phyloP scores from a whole-genome alignment of 2,113 vertebrate genomes.

The Scortum barcoo region DNA sequence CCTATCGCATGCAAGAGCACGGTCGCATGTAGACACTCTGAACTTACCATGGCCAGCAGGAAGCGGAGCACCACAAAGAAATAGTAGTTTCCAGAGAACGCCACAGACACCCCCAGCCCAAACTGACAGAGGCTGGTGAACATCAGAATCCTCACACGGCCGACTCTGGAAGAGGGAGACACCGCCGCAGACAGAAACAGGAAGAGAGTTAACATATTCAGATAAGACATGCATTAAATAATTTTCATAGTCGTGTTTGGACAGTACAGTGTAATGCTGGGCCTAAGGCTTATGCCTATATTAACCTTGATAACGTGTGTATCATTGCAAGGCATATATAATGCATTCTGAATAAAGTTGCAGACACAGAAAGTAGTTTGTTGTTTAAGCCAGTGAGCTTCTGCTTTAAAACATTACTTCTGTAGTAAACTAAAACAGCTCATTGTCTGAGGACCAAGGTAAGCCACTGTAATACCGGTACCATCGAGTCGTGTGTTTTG shows the following conservation, averaged over 20 bases:
- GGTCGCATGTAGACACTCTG: not conserved
- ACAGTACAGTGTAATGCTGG: not conserved
- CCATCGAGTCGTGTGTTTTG: not conserved
- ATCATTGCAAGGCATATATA: not conserved
- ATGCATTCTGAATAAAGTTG: not conserved
- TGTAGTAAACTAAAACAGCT: not conserved
- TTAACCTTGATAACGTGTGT: not conserved
- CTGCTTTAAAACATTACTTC: not conserved
- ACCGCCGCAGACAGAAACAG: not conserved
- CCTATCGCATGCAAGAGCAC: not conserved
- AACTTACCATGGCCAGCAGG: slow-evolving; percentile 93
- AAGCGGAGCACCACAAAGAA: slow-evolving; percentile 89
- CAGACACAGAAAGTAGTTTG: not conserved
- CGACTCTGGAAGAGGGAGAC: slow-evolving; percentile 82
- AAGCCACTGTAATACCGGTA: not conserved
- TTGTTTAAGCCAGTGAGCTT: not conserved
- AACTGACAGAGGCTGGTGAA: slow-evolving; percentile 89
- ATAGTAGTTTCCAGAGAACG: slow-evolving; percentile 90
- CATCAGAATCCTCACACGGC: slow-evolving; percentile 89
- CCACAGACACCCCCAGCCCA: slow-evolving; percentile 87
- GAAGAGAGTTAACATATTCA: not conserved
- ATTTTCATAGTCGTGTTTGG: not conserved
- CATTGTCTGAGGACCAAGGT: not conserved
- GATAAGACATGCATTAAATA: not conserved
- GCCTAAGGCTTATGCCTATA: not conserved